Evolutionary conservation across 2,113 vertebrate genomes (phyloP).

Genomic region (Pomatorhinus ruficollis): DNA sequence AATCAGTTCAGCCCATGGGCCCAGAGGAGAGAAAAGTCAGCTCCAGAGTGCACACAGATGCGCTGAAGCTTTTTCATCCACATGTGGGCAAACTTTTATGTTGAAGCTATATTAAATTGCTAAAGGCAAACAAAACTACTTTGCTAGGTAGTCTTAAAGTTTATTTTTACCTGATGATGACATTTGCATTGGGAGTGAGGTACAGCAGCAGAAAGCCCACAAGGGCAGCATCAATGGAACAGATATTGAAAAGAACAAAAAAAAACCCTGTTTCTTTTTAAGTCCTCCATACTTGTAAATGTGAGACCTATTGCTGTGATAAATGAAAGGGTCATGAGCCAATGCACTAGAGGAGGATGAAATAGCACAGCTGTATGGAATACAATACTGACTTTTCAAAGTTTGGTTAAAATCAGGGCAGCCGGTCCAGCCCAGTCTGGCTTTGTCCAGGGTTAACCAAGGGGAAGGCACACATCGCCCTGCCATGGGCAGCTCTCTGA

Average conservation of each 20-base stretch:
- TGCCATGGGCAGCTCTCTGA: not conserved
- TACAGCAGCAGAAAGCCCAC: conserved; percentile 43
- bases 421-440: not conserved
- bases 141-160: conserved; percentile 49
- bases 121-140: conserved; percentile 67
- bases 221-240: conserved; percentile 30
- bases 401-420: not conserved
- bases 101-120: conserved; percentile 63
- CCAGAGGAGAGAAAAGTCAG: conserved; percentile 41
- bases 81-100: conserved; percentile 43
- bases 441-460: not conserved
- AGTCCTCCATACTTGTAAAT: conserved; percentile 9
- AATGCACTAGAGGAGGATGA: not conserved
- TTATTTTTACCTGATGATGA: conserved; percentile 68
- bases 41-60: not conserved
- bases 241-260: conserved; percentile 54
- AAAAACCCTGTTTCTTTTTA: not conserved
- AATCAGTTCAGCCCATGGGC: conserved; percentile 14
- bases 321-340: conserved; percentile 1
- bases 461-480: accelerated
- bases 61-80: conserved; percentile 41
- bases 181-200: conserved; percentile 65
- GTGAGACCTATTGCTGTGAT: conserved; percentile 27
- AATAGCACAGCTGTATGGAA: not conserved
- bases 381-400: not conserved